A percentile compares a stretch with the other conserved stretches of the same genome.
Evolutionary conservation across 2,113 vertebrate genomes (phyloP).

Genomic region (Pachycephala philippinensis): DNA sequence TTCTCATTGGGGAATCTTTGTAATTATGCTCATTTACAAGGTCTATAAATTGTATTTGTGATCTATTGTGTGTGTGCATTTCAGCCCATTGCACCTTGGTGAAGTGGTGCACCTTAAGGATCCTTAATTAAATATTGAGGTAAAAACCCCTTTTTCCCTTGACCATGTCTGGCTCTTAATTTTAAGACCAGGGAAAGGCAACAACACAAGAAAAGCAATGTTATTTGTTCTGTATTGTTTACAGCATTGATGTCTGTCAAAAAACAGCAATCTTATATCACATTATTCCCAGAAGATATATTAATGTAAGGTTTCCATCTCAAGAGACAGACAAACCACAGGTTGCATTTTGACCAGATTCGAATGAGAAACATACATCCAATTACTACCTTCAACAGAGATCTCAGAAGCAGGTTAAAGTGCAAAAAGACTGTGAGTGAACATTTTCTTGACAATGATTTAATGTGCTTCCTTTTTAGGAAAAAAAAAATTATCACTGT

Average conservation of each 20-base stretch:
- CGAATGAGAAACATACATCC: not conserved
- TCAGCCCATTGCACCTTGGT: too few species aligned
- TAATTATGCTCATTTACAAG: too few species aligned
- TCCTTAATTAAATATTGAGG: too few species aligned
- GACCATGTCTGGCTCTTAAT: too few species aligned
- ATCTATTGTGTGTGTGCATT: too few species aligned
- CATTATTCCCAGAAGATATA: not conserved
- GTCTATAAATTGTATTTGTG: too few species aligned
- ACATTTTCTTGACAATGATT: not conserved
- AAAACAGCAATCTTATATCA: not conserved
- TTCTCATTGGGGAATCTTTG: too few species aligned
- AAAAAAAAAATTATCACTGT: not conserved
- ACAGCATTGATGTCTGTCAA: not conserved
- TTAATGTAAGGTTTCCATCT: not conserved
- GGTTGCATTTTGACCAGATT: not conserved
- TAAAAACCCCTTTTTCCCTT: too few species aligned
- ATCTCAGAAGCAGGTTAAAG: not conserved
- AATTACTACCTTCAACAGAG: not conserved
- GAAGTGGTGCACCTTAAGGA: too few species aligned
- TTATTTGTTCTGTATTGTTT: not conserved
- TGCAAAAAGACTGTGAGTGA: not conserved
- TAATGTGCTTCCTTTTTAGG: not conserved
- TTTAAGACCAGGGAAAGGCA: too few species aligned
- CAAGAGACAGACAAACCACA: not conserved
- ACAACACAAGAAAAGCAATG: not conserved